Base-by-base conservation (phyloP, 2,888 invertebrate species). In the Pycnomerus fuliginosus region DNA sequence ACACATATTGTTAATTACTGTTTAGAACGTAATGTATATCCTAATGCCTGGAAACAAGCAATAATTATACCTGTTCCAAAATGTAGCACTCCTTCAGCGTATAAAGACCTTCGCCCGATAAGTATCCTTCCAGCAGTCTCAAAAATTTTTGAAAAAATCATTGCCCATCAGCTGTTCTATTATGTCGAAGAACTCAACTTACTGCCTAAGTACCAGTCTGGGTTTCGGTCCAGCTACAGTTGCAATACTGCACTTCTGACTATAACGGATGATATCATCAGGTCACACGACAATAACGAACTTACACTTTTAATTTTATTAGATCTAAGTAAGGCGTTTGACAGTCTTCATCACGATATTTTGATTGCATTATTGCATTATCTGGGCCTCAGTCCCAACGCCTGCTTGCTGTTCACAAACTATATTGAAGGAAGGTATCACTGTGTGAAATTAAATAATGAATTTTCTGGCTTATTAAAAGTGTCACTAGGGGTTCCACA, bases 151-250 rank as follows among this genome's bases (percentile, higher is more conserved):
- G 25, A 25, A 25, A 25, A 25, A 11, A 10, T 25, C 8, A 10
- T 25, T 4, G 25, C 8, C 11, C 8, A 25, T 4, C 25, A 25
- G 3, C n/a, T 5, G 11, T 10, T n/a, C 8, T 11, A 7, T 25
- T 25, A 25, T 25, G 10, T 25, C 11, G 4, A 3, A 25, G 11
- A n/a, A 25, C 10, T 25, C 11, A 25, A 25, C 11, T 10, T 25
- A 25, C 11, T 25, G 11, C 25, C n/a, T 5, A 11, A 25, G n/a
- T n/a, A n/a, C n/a, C n/a, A n/a, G n/a, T n/a, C n/a, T n/a, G n/a
- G 25, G 11, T 25, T 25, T 25, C 8, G 25, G n/a, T n/a, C 25
- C n/a, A 25, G 11, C n/a, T 25, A 25, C 25, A 25, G 25, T 11
- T 25, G 5, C 25, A 25, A 11, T n/a, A 25, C 25, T 25, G 25